Evolutionary conservation across 2,797 vertebrate species (phyloP), one percentile per base, ranked within the genome.

Genomic region (Erethizon dorsatum): DNA sequence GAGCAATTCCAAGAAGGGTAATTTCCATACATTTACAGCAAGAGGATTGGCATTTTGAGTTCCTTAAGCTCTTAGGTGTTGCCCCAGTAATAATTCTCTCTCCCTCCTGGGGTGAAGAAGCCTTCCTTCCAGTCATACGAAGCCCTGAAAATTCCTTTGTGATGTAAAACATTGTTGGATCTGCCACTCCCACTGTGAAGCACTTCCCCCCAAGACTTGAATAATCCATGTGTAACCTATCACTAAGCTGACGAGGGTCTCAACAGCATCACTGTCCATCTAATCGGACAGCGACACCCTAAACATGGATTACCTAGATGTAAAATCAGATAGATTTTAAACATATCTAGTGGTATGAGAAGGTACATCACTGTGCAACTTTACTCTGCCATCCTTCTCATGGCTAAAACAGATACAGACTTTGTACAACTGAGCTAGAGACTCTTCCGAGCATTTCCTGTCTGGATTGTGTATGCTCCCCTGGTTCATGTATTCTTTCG

Each of bases 1-100:
- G 94, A 98, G 67, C 69, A 96, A 96, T 92, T 7, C 20, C 63
- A 59, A 86, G 50, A 87, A 54, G 33, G 22, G 31, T 26, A 45
- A 26, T 71, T 20, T 50, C 45, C 37, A 13, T 2, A 31, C 8
- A 56, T 37, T 33, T 0, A 47, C 45, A 94, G 50, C 0, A 73
- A 71, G 50, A 69, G 7, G 75, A 52, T 26, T 90, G 26, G 24
- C n/a, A 65, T 95, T 67, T 88, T 67, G 31, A 78, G 37, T 65
- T 91, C 59, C 37, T 7, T 57, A 63, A 87, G 22, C 41, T 65
- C 47, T 82, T 28, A 52, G 83, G 83, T 7, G 11, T n/a, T 97
- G 56, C 31, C 52, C 41, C 50, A 83, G 67, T 54, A 69, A 59
- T 37, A 83, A 28, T 17, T 78, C 1, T 37, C 22, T 47, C 6